A percentile compares a stretch with the other conserved stretches of the same genome.
Evolutionary conservation across 2,888 invertebrate species (phyloP).

Genomic region (Chironomus riparius): DNA sequence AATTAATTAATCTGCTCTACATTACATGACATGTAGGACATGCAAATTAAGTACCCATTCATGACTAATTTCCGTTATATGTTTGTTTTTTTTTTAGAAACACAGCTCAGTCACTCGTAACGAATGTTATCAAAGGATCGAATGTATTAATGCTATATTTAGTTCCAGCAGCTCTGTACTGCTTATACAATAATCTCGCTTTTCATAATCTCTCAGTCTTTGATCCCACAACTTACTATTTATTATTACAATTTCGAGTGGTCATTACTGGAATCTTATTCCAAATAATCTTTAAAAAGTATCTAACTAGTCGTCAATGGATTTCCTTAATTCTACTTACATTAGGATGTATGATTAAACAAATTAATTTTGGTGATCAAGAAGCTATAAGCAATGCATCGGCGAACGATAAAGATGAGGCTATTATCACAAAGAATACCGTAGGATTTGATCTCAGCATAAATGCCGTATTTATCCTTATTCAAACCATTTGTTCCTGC

Average conservation of each 20-base stretch:
- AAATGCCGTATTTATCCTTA: slow-evolving; percentile 55
- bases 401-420: not conserved
- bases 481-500: slow-evolving; percentile 85
- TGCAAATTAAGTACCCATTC: too few relatives aligned
- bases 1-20: too few relatives aligned
- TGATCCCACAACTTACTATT: slow-evolving; percentile 90
- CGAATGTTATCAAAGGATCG: slow-evolving; percentile 50
- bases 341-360: slow-evolving; percentile 83
- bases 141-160: slow-evolving; percentile 71
- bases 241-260: slow-evolving; percentile 68
- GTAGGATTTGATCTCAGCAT: slow-evolving; percentile 46
- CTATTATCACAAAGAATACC: slow-evolving; percentile 34
- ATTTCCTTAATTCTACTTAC: slow-evolving; percentile 77
- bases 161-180: slow-evolving; percentile 84
- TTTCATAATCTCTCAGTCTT: slow-evolving; percentile 83
- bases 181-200: slow-evolving; percentile 88
- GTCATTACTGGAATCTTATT: slow-evolving; percentile 33
- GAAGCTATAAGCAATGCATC: slow-evolving; percentile 17
- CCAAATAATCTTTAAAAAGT: slow-evolving; percentile 77
- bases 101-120: slow-evolving; percentile 46
- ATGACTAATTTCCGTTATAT: not conserved
- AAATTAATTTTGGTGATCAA: slow-evolving; percentile 51
- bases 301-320: slow-evolving; percentile 76
- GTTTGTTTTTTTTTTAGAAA: slow-evolving; percentile 50
- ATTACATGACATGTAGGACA: not conserved